phyloP scores from a whole-genome alignment of 2,113 vertebrate species.

The Ptyas mucosa region DNA sequence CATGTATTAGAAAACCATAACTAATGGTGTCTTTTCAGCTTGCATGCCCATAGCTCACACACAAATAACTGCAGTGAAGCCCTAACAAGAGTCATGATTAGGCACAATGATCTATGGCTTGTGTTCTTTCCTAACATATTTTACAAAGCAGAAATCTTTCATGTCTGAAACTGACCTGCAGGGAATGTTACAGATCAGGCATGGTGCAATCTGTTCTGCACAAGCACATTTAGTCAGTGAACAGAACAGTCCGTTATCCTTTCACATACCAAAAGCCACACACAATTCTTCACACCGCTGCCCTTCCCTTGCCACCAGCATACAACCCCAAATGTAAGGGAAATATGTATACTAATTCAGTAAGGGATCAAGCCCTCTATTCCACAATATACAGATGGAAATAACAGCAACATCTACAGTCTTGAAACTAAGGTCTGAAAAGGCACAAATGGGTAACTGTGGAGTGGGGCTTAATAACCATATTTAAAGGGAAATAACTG shows the following conservation, averaged over 20 bases:
- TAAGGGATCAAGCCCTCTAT: background rate
- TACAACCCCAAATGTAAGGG: background rate
- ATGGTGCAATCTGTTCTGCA: background rate
- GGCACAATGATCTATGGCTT: background rate
- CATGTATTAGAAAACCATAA: background rate
- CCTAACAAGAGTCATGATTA: background rate
- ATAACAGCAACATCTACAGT: background rate
- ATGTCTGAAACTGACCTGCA: background rate
- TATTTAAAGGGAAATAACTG: background rate
- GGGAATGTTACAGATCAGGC: background rate
- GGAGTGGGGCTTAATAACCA: background rate
- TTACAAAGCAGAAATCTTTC: background rate
- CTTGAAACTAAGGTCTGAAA: background rate
- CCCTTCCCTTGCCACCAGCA: background rate
- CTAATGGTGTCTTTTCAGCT: conserved; percentile 1
- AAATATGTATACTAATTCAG: background rate
- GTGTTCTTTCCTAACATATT: background rate
- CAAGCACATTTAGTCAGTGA: background rate
- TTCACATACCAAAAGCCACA: background rate
- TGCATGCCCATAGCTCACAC: background rate
- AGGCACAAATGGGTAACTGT: background rate
- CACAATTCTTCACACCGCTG: background rate
- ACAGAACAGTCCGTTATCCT: background rate
- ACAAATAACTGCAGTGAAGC: background rate
- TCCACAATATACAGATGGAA: background rate